A percentile compares a stretch with the other conserved stretches of the same genome.
phyloP scores from a whole-genome alignment of 2,888 invertebrate genomes.

The Thecocarcelia acutangulata region DNA sequence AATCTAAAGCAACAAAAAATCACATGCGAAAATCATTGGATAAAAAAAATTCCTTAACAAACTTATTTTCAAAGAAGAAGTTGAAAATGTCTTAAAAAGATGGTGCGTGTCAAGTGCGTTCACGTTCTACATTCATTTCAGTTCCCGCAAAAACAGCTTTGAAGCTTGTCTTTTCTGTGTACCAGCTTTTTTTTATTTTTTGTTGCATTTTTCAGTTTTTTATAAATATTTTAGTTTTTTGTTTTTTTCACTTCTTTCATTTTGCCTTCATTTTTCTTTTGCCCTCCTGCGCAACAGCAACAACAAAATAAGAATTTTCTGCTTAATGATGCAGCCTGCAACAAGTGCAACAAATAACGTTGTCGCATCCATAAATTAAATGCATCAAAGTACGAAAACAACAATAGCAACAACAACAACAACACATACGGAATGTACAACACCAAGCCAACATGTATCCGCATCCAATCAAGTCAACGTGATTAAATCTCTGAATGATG shows the following conservation, averaged over 20 bases:
- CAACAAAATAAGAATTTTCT: background rate
- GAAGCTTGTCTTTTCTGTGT: conserved; percentile 7
- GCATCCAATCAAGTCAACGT: conserved; percentile 41
- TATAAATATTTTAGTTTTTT: conserved; percentile 5
- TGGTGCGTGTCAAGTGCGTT: conserved; percentile 62
- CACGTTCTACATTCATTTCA: conserved; percentile 57
- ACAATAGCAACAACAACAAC: conserved; percentile 34
- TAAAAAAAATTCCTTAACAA: conserved; percentile 15
- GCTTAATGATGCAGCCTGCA: conserved; percentile 59
- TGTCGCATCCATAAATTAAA: conserved; percentile 68
- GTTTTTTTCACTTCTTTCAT: conserved; percentile 12
- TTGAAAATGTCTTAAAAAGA: conserved; percentile 16
- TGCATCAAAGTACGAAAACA: conserved; percentile 30
- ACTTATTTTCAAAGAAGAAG: conserved; percentile 3
- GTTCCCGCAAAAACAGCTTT: conserved; percentile 13
- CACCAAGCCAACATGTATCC: conserved; percentile 37
- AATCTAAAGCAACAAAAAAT: conserved; percentile 1
- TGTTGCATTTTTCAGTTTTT: conserved; percentile 7
- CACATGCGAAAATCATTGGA: background rate
- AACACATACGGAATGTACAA: conserved; percentile 52
- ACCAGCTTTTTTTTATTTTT: conserved; percentile 4
- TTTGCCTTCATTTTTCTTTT: too few relatives aligned
- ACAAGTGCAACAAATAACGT: conserved; percentile 66
- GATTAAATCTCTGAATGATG: conserved; percentile 62
- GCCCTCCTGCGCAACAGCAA: too few relatives aligned